These are phyloP conservation scores for Huso huso DNA, from an alignment of 2,797 vertebrate species.

Conservation along the genomic window DNA sequence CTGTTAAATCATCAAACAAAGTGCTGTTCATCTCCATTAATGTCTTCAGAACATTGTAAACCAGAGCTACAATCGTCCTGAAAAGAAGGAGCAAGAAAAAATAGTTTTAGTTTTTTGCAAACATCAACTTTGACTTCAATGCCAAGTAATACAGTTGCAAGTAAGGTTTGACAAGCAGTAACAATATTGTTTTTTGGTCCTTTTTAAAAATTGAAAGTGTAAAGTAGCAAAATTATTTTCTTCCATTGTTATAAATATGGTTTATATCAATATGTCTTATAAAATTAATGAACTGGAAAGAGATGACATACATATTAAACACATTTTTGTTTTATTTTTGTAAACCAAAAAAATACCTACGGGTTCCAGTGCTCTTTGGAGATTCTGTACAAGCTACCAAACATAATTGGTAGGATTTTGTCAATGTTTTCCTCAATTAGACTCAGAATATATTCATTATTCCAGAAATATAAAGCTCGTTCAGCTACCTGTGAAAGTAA, in stretches of 20 bases:
- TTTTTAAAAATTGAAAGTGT: too few species aligned
- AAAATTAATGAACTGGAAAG: too few species aligned
- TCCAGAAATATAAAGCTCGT: constrained; percentile 94
- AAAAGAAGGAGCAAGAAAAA: constrained; percentile 12
- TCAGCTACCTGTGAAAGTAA: constrained; percentile 79
- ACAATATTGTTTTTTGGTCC: too few species aligned
- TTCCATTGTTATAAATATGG: too few species aligned
- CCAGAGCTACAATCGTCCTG: constrained; percentile 91
- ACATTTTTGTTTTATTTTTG: too few species aligned
- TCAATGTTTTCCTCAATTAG: constrained; percentile 96
- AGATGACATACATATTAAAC: background rate
- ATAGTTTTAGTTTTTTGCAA: too few species aligned
- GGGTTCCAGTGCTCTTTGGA: constrained; percentile 99
- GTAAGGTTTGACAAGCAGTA: too few species aligned
- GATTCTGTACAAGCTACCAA: constrained; percentile 91
- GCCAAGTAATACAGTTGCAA: too few species aligned
- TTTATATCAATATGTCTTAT: too few species aligned
- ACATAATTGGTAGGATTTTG: constrained; percentile 92
- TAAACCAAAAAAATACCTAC: constrained; percentile 57
- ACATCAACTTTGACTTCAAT: too few species aligned
- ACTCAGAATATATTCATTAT: constrained; percentile 97
- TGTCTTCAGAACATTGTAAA: constrained; percentile 93
- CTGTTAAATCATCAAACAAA: constrained; percentile 89
- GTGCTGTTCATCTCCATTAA: constrained; percentile 97
- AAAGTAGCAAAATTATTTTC: too few species aligned